Evolutionary conservation across 2,888 invertebrate species (phyloP), one percentile per base, ranked within the genome.

Genomic region (Conus canariensis): DNA sequence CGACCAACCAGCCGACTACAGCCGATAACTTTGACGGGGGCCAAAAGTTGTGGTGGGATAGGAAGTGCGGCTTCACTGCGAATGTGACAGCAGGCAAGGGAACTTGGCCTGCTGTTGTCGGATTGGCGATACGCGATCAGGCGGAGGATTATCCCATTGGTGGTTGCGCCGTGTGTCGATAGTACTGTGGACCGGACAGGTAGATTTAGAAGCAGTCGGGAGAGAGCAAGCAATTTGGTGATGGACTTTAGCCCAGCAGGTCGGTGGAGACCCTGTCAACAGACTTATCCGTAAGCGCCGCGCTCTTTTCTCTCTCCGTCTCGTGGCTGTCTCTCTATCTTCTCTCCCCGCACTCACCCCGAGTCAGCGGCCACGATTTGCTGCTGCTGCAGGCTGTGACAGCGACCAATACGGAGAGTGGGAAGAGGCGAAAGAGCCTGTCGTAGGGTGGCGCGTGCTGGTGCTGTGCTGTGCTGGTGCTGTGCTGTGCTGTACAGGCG

Each of bases 401-500:
- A 74, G 58, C 87, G 22, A 22, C 77, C 70, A 86, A 74, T 22
- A 59, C 58, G 87, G 58, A 74, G 77, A 87, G 87, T n/a, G 77
- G 16, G 58, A 87, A 60, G 45, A 70, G 25, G 87, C 87, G 74
- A 60, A 80, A 80, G 80, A 30, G 80, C 60, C 58, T 25, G 67
- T 59, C 30, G 86, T 30, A 67, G 74, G 87, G 87, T 74, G 64
- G 87, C 87, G 87, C 74, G 74, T 58, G 87, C 74, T 56, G 87
- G n/a, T 70, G 70, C n/a, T 74, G 74, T 86, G 74, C 74, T 74
- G 74, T 74, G 74, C 74, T 74, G 74, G 85, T 64, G 85, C 30
- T 64, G 85, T 59, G n/a, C 30, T 58, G 85, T 67, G 80, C 59
- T 86, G 85, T 74, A 59, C 59, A n/a, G 70, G 30, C 87, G 82